These are phyloP conservation scores for Hydra vulgaris DNA, from an alignment of 30 jellyfish, hydroid and myxozoan species.

Conservation along the genomic window DNA sequence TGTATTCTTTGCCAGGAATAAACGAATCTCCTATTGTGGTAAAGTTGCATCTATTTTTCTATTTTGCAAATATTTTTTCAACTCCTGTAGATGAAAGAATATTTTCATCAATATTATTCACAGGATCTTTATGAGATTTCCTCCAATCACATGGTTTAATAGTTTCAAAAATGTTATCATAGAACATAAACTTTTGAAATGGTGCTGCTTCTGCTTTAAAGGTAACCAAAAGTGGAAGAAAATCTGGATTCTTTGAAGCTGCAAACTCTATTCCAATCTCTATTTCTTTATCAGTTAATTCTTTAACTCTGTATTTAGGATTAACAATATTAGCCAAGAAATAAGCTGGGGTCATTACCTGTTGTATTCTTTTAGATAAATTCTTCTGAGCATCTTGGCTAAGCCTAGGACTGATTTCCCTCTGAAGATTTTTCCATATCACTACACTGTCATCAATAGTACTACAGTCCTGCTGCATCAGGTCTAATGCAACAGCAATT, in stretches of 20 bases:
- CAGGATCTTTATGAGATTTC: not conserved
- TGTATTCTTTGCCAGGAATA: no score
- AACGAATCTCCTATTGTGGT: no score
- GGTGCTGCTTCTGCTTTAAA: not conserved
- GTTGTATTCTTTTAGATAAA: not conserved
- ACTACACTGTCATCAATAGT: not conserved
- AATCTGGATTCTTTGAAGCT: not conserved
- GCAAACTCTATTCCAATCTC: not conserved
- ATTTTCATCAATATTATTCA: not conserved
- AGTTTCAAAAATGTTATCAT: not conserved
- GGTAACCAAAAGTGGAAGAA: not conserved
- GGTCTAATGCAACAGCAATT: not conserved
- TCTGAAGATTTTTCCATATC: not conserved
- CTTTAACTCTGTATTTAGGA: not conserved
- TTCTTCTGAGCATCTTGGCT: not conserved
- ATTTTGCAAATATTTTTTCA: not conserved
- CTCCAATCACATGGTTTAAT: not conserved
- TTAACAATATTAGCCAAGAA: not conserved
- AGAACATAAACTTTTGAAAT: not conserved
- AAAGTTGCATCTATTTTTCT: no score
- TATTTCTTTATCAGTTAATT: not conserved
- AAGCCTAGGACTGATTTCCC: not conserved
- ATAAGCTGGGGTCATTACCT: not conserved
- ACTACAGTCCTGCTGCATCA: not conserved
- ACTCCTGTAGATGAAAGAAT: not conserved